A percentile compares a stretch with the other conserved stretches of the same genome.
phyloP scores from a whole-genome alignment of 2,797 vertebrate species.

The Neostethus bicornis region DNA sequence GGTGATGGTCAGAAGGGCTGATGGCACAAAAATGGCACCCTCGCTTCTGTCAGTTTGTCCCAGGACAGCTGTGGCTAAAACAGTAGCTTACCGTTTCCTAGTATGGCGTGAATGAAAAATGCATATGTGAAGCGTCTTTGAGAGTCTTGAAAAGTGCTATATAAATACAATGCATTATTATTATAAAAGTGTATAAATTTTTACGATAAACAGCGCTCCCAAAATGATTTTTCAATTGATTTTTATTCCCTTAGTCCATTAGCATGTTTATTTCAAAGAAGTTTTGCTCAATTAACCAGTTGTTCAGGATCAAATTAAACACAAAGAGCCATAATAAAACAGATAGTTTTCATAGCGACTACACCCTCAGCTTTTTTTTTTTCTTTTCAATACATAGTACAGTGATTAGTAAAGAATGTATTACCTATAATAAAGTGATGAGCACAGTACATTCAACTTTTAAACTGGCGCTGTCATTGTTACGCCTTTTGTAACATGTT shows the following conservation, averaged over 20 bases:
- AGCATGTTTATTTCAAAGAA: neutral
- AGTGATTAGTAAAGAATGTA: neutral
- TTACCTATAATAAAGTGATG: neutral
- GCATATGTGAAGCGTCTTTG: too few species aligned
- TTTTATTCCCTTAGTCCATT: too few species aligned
- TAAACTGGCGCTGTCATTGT: neutral
- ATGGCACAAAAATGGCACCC: too few species aligned
- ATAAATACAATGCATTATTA: too few species aligned
- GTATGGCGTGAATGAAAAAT: too few species aligned
- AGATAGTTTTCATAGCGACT: neutral
- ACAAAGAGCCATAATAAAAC: neutral
- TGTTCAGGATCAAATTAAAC: neutral
- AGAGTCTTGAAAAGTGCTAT: too few species aligned
- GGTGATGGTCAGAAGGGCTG: too few species aligned
- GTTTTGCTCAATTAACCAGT: neutral
- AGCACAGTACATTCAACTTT: neutral
- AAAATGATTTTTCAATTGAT: neutral
- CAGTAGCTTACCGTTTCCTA: too few species aligned
- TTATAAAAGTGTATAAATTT: too few species aligned
- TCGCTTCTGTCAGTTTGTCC: too few species aligned
- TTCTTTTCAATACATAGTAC: neutral
- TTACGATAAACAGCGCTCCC: neutral
- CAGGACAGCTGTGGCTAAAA: too few species aligned
- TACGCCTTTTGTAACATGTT: neutral
- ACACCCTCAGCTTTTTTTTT: neutral